phyloP scores from a whole-genome alignment of 2,888 invertebrate species.

The Calephelis perditalis region DNA sequence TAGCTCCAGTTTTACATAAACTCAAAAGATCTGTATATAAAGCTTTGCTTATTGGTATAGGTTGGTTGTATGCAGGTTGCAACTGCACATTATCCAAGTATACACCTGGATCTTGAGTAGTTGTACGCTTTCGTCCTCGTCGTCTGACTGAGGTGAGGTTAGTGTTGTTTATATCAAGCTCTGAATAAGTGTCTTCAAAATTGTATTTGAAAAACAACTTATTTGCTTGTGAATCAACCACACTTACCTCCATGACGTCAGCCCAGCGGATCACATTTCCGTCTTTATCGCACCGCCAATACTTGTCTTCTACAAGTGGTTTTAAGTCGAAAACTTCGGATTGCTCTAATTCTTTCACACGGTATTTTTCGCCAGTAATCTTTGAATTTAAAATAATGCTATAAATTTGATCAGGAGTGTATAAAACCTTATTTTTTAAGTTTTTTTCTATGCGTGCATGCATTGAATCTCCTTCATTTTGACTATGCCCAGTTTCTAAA shows the following conservation, averaged over 20 bases:
- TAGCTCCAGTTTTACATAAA: no score
- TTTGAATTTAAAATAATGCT: no score
- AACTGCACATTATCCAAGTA: slow-evolving; percentile 6
- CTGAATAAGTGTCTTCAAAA: slow-evolving; percentile 10
- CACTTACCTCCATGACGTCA: slow-evolving; percentile 5
- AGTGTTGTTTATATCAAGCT: slow-evolving; percentile 2
- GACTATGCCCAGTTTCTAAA: no score
- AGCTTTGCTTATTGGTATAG: slow-evolving; percentile 7
- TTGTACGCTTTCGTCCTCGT: background rate
- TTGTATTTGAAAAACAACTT: background rate
- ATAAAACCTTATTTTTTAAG: no score
- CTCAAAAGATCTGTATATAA: background rate
- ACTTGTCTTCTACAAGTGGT: no score
- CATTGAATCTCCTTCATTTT: no score
- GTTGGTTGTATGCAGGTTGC: slow-evolving; percentile 3
- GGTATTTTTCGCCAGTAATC: no score
- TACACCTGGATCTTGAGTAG: slow-evolving; percentile 1
- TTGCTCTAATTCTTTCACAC: no score
- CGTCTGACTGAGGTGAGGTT: background rate
- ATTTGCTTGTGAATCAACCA: slow-evolving; percentile 1
- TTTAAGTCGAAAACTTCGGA: no score
- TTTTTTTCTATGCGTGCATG: no score
- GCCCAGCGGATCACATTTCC: background rate
- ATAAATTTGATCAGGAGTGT: no score
- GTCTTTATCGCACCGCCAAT: background rate